phyloP scores from a whole-genome alignment of 1,140 invertebrate genomes.

The Papilio dardanus region DNA sequence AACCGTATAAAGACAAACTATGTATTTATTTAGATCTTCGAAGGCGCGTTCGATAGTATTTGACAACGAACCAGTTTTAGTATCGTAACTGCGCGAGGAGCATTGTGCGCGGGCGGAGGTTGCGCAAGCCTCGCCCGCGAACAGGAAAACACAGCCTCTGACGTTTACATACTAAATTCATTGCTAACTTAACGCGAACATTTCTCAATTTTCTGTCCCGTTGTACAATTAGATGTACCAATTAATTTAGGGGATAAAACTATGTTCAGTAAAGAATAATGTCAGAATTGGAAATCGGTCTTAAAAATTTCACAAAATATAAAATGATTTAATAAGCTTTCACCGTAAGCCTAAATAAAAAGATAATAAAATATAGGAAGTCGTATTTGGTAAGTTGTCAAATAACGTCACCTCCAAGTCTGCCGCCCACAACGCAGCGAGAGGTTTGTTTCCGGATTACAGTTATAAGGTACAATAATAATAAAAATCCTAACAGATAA shows the following conservation, averaged over 20 bases:
- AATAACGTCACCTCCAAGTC: conserved; percentile 38
- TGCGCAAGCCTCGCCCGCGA: conserved; percentile 48
- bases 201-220: neutral
- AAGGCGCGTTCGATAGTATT: conserved; percentile 37
- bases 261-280: no score
- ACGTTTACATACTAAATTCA: conserved; percentile 9
- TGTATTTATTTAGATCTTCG: neutral
- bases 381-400: conserved; percentile 31
- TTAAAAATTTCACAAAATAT: neutral
- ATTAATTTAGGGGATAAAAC: neutral
- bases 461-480: neutral
- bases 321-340: conserved; percentile 29
- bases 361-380: conserved; percentile 28
- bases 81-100: conserved; percentile 42
- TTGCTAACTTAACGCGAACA: conserved; percentile 12
- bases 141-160: conserved; percentile 48
- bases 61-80: conserved; percentile 43
- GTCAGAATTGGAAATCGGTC: neutral
- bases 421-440: conserved; percentile 49
- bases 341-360: conserved; percentile 25
- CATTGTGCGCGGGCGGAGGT: conserved; percentile 43
- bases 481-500: neutral
- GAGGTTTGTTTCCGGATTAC: conserved; percentile 51
- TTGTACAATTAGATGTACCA: neutral
- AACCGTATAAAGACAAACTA: neutral